These are phyloP conservation scores for Pachyrhynchus sulphureomaculatus DNA, from an alignment of 1,140 invertebrate genomes.

Conservation along the genomic window DNA sequence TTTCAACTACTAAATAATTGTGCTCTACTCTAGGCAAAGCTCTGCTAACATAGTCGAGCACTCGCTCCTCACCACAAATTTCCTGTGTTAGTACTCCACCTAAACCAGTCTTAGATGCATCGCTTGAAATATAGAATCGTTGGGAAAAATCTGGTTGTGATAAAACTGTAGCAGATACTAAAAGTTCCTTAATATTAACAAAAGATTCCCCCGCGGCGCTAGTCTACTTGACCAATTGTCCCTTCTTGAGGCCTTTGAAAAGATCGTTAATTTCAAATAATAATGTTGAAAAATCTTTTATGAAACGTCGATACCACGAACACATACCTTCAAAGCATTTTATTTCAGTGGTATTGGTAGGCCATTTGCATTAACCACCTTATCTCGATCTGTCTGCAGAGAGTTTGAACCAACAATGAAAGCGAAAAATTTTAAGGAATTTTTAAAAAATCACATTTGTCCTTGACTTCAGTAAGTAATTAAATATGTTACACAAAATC, in stretches of 20 bases:
- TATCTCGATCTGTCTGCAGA: conserved; percentile 40
- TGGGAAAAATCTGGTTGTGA: conserved; percentile 35
- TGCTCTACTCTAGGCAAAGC: conserved; percentile 36
- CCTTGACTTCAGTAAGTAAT: conserved; percentile 32
- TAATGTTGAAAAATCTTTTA: conserved; percentile 48
- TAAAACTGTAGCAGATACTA: conserved; percentile 35
- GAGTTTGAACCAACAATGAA: conserved; percentile 43
- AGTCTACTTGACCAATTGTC: too few species aligned
- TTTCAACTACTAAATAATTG: conserved; percentile 53
- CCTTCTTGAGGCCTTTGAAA: conserved; percentile 39
- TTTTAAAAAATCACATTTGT: conserved; percentile 38
- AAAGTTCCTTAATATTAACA: conserved; percentile 29
- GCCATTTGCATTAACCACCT: conserved; percentile 33
- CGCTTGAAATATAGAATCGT: conserved; percentile 33
- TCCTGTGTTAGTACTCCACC: conserved; percentile 38
- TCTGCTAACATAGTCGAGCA: conserved; percentile 38
- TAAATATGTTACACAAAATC: conserved; percentile 48
- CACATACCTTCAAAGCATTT: conserved; percentile 20
- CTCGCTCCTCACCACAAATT: conserved; percentile 16
- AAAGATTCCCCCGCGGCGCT: conserved; percentile 26
- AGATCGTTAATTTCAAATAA: conserved; percentile 49
- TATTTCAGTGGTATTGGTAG: conserved; percentile 37
- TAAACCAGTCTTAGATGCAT: conserved; percentile 30
- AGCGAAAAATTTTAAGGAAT: conserved; percentile 47
- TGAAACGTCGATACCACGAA: conserved; percentile 53